Base-by-base conservation (phyloP, 2,113 vertebrate genomes). In the Lagopus muta region DNA sequence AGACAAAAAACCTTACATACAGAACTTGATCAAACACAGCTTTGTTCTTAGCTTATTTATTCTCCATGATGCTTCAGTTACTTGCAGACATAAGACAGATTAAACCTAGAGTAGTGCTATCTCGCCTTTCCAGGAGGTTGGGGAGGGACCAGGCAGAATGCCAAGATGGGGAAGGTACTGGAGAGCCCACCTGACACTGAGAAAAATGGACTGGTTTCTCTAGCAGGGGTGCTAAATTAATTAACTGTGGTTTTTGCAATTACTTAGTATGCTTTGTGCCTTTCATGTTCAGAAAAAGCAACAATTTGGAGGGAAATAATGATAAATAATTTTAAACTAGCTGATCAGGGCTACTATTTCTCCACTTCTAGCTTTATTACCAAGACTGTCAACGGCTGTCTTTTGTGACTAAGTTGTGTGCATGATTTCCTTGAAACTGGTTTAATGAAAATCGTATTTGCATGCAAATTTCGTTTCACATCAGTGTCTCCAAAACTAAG, bases 371-470 rank as follows among this genome's bases (percentile, higher is more conserved):
- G 12, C 48, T 79, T 36, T 80, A 24, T 47, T 83, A 24, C 57
- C 22, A 71, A n/a, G 61, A 75, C 7, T 65, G 75, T 71, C 42
- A 43, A 43, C 42, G 54, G 21, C 30, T 81, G n/a, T 55, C 50
- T n/a, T 71, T 86, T 55, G 58, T 70, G 43, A n/a, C 47, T 43
- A 27, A 57, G 43, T 93, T 45, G 20, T 69, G 47, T 43, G 20
- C 3, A 1, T 36, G 52, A 74, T 40, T 94, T 90, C 34, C 64
- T 88, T 90, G 76, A 81, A 30, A 67, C 30, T 75, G 52, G 84
- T 84, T 78, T 90, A 92, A 67, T 21, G 75, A 61, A 83, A 93
- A 81, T 17, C 52, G n/a, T 62, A 42, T 88, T 94, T 92, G 62
- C 30, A 58, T 27, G 47, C 34, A 62, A 38, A 72, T 92, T 92